Percentiles rank a stretch among this genome's conserved stretches.
Conservation (phyloP, 2,113 vertebrate genomes). For the Orycteropus afer region DNA sequence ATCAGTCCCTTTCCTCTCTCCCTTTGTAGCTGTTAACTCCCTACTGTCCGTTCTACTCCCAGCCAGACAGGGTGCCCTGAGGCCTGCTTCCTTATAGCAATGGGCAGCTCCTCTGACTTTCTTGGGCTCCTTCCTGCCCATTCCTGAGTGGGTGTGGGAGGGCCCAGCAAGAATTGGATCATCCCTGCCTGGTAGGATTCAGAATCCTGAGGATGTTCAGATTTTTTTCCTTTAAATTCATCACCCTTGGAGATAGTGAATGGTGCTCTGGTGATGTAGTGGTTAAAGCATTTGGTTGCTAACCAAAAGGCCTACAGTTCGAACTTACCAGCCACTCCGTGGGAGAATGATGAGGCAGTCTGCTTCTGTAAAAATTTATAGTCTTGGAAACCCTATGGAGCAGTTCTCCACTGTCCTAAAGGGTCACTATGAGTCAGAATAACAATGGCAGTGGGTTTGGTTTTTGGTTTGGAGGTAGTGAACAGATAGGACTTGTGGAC, state of each 20-base stretch:
- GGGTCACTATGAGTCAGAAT: too few species aligned
- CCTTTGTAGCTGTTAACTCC: conserved; percentile 53
- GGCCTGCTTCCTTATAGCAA: background rate
- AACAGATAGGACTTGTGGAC: background rate
- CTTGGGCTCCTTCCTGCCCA: background rate
- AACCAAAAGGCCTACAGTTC: too few species aligned
- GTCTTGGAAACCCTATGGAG: too few species aligned
- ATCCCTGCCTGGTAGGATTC: background rate
- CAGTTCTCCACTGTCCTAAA: too few species aligned
- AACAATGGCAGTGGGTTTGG: too few species aligned
- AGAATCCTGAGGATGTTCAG: conserved; percentile 36
- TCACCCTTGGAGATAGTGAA: background rate
- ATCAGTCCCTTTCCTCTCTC: conserved; percentile 55
- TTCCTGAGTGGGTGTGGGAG: conserved; percentile 1
- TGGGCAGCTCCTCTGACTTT: background rate
- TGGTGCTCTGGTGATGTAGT: too few species aligned
- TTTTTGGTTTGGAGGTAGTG: too few species aligned
- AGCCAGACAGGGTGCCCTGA: background rate
- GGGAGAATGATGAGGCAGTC: too few species aligned
- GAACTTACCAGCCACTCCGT: too few species aligned
- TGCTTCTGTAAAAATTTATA: too few species aligned
- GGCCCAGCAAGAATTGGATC: conserved; percentile 44
- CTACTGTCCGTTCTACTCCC: conserved; percentile 22
- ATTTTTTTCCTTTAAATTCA: conserved; percentile 37
- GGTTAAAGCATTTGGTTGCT: too few species aligned